Evolutionary conservation across 2,113 vertebrate species (phyloP).

Genomic region (Thamnaconus septentrionalis): DNA sequence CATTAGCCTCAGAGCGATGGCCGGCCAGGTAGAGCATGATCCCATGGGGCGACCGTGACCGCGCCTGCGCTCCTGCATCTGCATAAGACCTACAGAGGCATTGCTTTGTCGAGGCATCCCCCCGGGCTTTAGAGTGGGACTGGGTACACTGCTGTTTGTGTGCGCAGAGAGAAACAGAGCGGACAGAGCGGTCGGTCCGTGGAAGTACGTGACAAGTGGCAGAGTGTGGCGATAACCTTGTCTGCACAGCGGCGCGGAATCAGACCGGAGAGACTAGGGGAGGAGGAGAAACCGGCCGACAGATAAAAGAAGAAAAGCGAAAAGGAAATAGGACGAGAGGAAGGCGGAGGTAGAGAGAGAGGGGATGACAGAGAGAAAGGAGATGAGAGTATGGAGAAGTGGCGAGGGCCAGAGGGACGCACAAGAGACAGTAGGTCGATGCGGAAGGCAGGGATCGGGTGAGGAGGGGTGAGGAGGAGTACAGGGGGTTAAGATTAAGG

Average conservation of each 20-base stretch:
- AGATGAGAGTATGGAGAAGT: conserved; percentile 24
- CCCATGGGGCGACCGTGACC: conserved; percentile 12
- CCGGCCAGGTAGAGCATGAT: conserved; percentile 40
- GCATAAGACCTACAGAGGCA: conserved; percentile 43
- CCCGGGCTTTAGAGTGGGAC: conserved; percentile 19
- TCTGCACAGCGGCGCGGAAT: conserved; percentile 42
- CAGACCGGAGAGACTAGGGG: conserved; percentile 50
- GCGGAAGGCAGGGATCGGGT: conserved; percentile 35
- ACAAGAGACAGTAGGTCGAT: conserved; percentile 26
- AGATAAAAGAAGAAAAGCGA: too few relatives aligned
- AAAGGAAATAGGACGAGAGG: conserved; percentile 17
- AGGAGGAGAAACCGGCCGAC: neutral
- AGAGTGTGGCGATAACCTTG: conserved; percentile 59
- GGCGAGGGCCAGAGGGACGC: conserved; percentile 25
- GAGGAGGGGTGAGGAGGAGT: conserved; percentile 36
- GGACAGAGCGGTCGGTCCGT: conserved; percentile 31
- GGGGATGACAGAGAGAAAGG: conserved; percentile 35
- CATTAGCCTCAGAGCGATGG: conserved; percentile 62
- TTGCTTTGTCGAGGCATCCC: conserved; percentile 39
- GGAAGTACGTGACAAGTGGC: conserved; percentile 40
- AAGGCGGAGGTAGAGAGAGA: conserved; percentile 24
- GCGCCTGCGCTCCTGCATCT: conserved; percentile 27
- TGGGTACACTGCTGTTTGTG: neutral
- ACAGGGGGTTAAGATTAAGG: conserved; percentile 30
- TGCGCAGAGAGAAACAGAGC: neutral